Evolutionary conservation across 1,140 invertebrate species (phyloP).

Genomic region (Drosophila sulfurigaster): DNA sequence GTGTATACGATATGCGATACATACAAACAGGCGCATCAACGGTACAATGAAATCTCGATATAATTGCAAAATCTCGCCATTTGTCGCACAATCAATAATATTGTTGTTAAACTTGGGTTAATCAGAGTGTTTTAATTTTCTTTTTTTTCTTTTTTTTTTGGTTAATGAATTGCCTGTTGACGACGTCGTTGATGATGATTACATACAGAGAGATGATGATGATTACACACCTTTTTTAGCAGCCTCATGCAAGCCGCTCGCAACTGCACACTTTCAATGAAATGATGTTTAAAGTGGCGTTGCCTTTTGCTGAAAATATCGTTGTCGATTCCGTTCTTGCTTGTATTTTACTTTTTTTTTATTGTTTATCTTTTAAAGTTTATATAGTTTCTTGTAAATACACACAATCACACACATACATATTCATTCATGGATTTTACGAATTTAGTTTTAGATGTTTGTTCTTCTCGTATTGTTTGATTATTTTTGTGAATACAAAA

Average conservation of each 20-base stretch:
- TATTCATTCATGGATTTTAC: slow-evolving; percentile 10
- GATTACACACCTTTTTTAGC: slow-evolving; percentile 76
- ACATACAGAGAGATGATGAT: not conserved
- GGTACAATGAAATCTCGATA: slow-evolving; percentile 46
- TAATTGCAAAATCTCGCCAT: slow-evolving; percentile 51
- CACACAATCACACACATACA: slow-evolving; percentile 7
- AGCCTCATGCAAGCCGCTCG: slow-evolving; percentile 75
- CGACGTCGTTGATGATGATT: not conserved
- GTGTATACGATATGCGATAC: slow-evolving; percentile 42
- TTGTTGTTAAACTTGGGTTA: slow-evolving; percentile 31
- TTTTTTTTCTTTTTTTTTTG: too few species aligned
- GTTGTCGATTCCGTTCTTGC: slow-evolving; percentile 40
- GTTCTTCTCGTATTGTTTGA: slow-evolving; percentile 22
- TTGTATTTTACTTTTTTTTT: slow-evolving; percentile 33
- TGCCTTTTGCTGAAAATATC: slow-evolving; percentile 31
- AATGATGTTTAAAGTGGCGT: slow-evolving; percentile 40
- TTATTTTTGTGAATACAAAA: slow-evolving; percentile 33
- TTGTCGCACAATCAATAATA: slow-evolving; percentile 57
- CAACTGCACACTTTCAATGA: slow-evolving; percentile 53
- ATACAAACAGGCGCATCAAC: slow-evolving; percentile 43
- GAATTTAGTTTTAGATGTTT: slow-evolving; percentile 2
- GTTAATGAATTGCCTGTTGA: slow-evolving; percentile 12
- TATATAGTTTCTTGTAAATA: slow-evolving; percentile 23
- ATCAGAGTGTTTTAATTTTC: slow-evolving; percentile 20
- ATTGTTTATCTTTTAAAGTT: slow-evolving; percentile 31